A percentile compares a stretch with the other conserved stretches of the same genome.
Evolutionary conservation across 2,113 vertebrate genomes (phyloP).

Genomic region (Sturnus vulgaris): DNA sequence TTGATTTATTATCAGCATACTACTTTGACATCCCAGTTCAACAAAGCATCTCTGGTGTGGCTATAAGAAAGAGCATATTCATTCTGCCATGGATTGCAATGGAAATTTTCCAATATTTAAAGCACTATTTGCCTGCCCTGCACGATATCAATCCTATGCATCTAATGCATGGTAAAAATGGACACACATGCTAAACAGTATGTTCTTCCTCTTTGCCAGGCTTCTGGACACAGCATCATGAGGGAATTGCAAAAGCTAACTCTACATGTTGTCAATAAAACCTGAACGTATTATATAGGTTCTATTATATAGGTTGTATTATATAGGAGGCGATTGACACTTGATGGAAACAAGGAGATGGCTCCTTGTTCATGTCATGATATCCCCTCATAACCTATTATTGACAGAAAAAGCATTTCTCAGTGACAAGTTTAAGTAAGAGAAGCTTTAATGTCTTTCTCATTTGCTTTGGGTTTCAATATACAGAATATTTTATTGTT

Average conservation of each 20-base stretch:
- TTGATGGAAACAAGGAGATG: neutral
- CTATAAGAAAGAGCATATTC: neutral
- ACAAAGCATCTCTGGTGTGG: neutral
- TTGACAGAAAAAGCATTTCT: neutral
- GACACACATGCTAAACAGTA: neutral
- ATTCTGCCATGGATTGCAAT: neutral
- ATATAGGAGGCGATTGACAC: neutral
- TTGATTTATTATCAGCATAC: neutral
- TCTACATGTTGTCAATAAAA: neutral
- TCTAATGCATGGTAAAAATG: neutral
- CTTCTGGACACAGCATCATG: neutral
- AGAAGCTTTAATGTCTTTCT: neutral
- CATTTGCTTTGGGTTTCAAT: neutral
- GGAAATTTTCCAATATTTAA: neutral
- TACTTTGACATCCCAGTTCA: neutral
- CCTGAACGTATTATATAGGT: neutral
- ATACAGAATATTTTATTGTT: neutral
- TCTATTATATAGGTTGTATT: too few relatives aligned
- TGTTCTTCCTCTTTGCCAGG: neutral
- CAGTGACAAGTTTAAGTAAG: neutral
- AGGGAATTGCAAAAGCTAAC: neutral
- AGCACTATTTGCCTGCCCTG: neutral
- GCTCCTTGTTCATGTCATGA: neutral
- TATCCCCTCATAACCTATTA: neutral
- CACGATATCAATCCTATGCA: neutral